A percentile compares a stretch with the other conserved stretches of the same genome.
These are phyloP conservation scores for Quiscalus mexicanus DNA, from an alignment of 2,113 vertebrate species.

Conservation along the genomic window DNA sequence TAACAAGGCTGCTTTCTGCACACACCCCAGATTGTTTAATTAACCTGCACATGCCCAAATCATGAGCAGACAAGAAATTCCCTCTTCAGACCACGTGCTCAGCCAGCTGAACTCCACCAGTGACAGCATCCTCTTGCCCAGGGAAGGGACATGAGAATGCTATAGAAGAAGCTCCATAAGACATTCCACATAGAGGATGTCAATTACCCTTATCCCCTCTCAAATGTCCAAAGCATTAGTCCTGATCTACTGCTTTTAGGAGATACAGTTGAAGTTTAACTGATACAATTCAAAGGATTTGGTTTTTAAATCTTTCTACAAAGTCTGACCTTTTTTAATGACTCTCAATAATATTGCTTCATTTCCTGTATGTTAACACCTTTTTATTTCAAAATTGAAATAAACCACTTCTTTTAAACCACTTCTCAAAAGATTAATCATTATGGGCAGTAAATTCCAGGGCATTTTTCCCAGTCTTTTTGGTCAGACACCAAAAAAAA, in stretches of 20 bases:
- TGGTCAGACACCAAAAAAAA: neutral
- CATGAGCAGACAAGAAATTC: neutral
- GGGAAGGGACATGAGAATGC: neutral
- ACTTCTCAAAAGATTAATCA: neutral
- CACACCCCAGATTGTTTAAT: neutral
- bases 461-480: neutral
- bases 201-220: neutral
- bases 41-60: neutral
- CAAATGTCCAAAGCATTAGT: neutral
- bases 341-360: neutral
- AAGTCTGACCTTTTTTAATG: neutral
- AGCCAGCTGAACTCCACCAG: neutral
- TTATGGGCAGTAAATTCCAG: neutral
- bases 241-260: neutral
- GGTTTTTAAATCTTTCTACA: neutral
- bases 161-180: neutral
- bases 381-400: neutral
- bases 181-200: rapidly evolving
- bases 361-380: neutral
- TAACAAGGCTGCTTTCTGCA: neutral
- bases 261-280: neutral
- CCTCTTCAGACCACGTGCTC: neutral
- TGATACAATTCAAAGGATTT: neutral
- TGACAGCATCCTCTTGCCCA: rapidly evolving
- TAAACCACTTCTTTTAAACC: neutral